Percentiles rank a stretch among this genome's conserved stretches.
These are phyloP conservation scores for Abramis brama DNA, from an alignment of 2,113 vertebrate genomes.

Conservation along the genomic window DNA sequence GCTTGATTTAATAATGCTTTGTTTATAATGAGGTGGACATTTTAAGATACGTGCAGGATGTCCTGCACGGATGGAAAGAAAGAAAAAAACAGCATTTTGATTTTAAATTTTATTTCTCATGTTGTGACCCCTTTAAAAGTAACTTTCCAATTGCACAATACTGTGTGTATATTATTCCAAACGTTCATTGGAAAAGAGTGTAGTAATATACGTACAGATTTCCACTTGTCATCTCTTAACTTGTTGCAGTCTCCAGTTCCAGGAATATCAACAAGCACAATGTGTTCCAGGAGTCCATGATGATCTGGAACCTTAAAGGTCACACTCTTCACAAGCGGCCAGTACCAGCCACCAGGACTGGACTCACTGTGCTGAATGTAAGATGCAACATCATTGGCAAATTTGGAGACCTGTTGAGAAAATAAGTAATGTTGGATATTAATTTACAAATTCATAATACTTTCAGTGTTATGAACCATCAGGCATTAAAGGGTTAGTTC, in stretches of 20 bases:
- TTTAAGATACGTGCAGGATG: no score
- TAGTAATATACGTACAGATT: background rate
- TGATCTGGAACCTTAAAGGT: background rate
- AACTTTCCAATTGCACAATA: no score
- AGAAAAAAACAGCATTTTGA: no score
- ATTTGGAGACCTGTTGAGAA: background rate
- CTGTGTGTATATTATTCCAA: background rate
- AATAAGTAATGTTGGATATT: background rate
- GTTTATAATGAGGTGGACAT: no score
- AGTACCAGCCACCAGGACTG: background rate
- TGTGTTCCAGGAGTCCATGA: background rate
- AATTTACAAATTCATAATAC: no score
- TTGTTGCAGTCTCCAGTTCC: constrained; percentile 1
- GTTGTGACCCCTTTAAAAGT: no score
- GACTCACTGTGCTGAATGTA: background rate
- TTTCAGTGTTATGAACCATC: no score
- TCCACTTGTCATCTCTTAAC: background rate
- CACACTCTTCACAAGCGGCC: constrained; percentile 9
- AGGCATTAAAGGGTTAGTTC: no score
- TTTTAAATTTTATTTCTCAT: no score
- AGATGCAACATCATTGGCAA: background rate
- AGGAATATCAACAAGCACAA: constrained; percentile 14
- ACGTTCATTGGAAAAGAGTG: background rate
- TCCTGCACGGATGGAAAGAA: no score
- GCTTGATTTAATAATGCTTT: no score